These are phyloP conservation scores for Ectemnius continuus DNA, from an alignment of 2,888 invertebrate genomes.

Conservation along the genomic window DNA sequence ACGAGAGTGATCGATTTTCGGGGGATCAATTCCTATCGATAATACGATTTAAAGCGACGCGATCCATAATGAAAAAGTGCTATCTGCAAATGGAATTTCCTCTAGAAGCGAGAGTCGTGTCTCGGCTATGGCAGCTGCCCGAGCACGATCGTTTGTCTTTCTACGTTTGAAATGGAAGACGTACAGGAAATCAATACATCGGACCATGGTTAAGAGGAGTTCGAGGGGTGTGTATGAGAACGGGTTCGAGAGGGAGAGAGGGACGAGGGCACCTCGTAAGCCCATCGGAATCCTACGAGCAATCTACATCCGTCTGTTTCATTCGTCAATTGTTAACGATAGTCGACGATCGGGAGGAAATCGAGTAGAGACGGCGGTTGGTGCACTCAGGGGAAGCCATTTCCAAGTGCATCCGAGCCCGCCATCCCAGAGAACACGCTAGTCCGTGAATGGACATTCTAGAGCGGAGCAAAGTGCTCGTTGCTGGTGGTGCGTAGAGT, in stretches of 20 bases:
- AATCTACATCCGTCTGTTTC: conserved; percentile 38
- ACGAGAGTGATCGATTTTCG: no score
- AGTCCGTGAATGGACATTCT: no score
- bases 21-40: no score
- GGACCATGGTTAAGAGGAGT: conserved; percentile 64
- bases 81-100: conserved; percentile 14
- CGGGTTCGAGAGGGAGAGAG: conserved; percentile 33
- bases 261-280: conserved; percentile 50
- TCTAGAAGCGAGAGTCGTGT: conserved; percentile 32
- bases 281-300: conserved; percentile 44
- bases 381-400: conserved; percentile 14
- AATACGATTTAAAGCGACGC: conserved; percentile 9
- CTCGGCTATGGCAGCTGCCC: conserved; percentile 31
- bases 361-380: conserved; percentile 11
- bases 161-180: conserved; percentile 71
- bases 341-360: conserved; percentile 2
- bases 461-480: no score
- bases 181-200: conserved; percentile 74
- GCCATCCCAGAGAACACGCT: no score
- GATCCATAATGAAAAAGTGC: conserved; percentile 12
- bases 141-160: conserved; percentile 68
- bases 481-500: no score
- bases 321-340: conserved; percentile 16
- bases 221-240: conserved; percentile 39
- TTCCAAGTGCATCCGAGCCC: background rate